A percentile compares a stretch with the other conserved stretches of the same genome.
These are phyloP conservation scores for Cryptocephalus moraei DNA, from an alignment of 2,888 invertebrate genomes.

Conservation along the genomic window DNA sequence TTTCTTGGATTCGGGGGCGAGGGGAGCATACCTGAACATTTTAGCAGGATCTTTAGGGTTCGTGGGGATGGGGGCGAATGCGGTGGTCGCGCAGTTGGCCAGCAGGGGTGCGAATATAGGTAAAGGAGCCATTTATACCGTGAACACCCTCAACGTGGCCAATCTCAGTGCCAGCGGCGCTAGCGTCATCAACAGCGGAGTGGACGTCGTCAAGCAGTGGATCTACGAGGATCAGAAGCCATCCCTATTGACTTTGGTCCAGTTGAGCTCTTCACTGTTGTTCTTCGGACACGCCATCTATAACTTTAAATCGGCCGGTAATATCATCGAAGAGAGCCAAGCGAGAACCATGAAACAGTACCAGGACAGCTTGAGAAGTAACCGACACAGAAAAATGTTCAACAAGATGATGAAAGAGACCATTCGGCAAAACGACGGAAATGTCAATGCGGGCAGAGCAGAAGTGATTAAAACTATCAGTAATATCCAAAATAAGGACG, in stretches of 20 bases:
- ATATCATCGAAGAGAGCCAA: slow-evolving; percentile 43
- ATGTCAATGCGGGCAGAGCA: slow-evolving; percentile 38
- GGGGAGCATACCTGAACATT: slow-evolving; percentile 51
- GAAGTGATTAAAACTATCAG: slow-evolving; percentile 47
- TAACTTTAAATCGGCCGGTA: slow-evolving; percentile 22
- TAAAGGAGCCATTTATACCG: slow-evolving; percentile 17
- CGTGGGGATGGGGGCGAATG: slow-evolving; percentile 44
- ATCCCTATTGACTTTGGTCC: slow-evolving; percentile 38
- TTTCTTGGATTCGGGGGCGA: slow-evolving; percentile 44
- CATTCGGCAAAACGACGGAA: slow-evolving; percentile 38
- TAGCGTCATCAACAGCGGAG: slow-evolving; percentile 24
- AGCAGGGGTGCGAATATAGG: slow-evolving; percentile 32
- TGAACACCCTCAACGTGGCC: slow-evolving; percentile 23
- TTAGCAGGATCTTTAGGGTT: slow-evolving; percentile 47
- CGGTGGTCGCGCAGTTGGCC: slow-evolving; percentile 39
- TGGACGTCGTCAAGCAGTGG: slow-evolving; percentile 26
- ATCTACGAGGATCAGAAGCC: slow-evolving; percentile 20
- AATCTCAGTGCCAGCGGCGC: slow-evolving; percentile 27
- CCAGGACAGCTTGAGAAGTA: slow-evolving; percentile 43
- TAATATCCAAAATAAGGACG: slow-evolving; percentile 45
- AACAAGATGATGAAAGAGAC: slow-evolving; percentile 48
- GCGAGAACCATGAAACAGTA: slow-evolving; percentile 43
- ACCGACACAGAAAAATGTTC: slow-evolving; percentile 47
- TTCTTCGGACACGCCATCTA: slow-evolving; percentile 31
- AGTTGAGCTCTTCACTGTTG: slow-evolving; percentile 25